Evolutionary conservation across 2,888 invertebrate genomes (phyloP), one percentile per base, ranked within the genome.

Genomic region (Sepiola atlantica): DNA sequence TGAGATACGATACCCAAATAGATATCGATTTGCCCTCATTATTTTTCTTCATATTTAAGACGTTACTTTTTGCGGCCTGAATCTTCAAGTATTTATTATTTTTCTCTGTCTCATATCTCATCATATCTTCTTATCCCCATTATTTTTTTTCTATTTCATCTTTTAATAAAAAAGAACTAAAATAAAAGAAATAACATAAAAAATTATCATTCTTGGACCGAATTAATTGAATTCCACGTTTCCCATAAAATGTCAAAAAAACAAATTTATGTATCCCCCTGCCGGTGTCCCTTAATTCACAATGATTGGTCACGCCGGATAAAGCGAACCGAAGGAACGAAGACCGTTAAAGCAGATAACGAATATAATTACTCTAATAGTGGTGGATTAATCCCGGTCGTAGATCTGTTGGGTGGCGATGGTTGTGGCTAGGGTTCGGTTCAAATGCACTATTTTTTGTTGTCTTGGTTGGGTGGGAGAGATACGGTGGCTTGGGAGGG

Each of bases 201-300:
- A n/a, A 77, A 77, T 14, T 77, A n/a, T 32, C 16, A 77, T n/a
- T 77, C 16, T 77, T 32, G 21, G 77, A 77, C 77, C n/a, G n/a
- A n/a, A 77, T 77, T 77, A 77, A 77, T 77, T 77, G 77, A 77
- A 77, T 77, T 77, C 77, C n/a, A 77, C 32, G 32, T 16, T 77
- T n/a, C n/a, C 77, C 77, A 77, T 77, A 77, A 77, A 77, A 77
- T n/a, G 77, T 77, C 77, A 77, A 77, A n/a, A 61, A 77, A 77
- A n/a, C n/a, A n/a, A 77, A n/a, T 32, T 77, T 77, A 32, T 77
- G n/a, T 77, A 77, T 77, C n/a, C 77, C n/a, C n/a, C 32, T n/a
- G n/a, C n/a, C 14, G 16, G 45, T n/a, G 77, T 77, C 77, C 14
- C 32, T 32, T 77, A 28, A 77, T 77, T 77, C 28, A 28, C 77